These are phyloP conservation scores for Cotesia typhae DNA, from an alignment of 1,140 invertebrate species.

Conservation along the genomic window DNA sequence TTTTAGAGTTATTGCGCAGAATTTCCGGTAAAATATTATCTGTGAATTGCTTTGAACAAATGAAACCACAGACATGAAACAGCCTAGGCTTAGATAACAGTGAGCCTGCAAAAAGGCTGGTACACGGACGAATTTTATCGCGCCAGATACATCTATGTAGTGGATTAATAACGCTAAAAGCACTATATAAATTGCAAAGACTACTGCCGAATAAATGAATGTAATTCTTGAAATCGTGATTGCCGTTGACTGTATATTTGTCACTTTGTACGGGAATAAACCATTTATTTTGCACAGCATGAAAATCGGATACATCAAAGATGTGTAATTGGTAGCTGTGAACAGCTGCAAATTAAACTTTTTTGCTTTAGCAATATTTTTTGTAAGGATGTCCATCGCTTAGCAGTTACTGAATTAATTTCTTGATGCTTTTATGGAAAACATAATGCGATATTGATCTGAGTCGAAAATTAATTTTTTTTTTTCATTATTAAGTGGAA, in stretches of 20 bases:
- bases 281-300: slow-evolving; percentile 41
- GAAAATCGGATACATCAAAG: slow-evolving; percentile 44
- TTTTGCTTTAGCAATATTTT: neutral
- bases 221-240: slow-evolving; percentile 30
- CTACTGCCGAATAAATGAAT: slow-evolving; percentile 34
- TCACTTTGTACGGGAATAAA: slow-evolving; percentile 43
- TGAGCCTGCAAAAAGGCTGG: slow-evolving; percentile 47
- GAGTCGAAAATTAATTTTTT: no score
- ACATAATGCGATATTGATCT: no score
- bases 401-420: no score
- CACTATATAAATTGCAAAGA: slow-evolving; percentile 20
- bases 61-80: slow-evolving; percentile 34
- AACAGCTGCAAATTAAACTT: slow-evolving; percentile 41
- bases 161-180: slow-evolving; percentile 35
- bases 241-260: neutral
- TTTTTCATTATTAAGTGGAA: no score
- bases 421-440: no score
- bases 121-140: slow-evolving; percentile 18
- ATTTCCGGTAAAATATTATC: slow-evolving; percentile 43
- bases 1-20: slow-evolving; percentile 38
- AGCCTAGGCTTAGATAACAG: slow-evolving; percentile 43
- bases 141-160: slow-evolving; percentile 40
- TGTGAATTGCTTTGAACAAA: slow-evolving; percentile 34
- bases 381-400: no score
- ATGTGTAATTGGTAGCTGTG: slow-evolving; percentile 41